Conservation (phyloP, 2,113 vertebrate species). For the Melierax canorus region DNA sequence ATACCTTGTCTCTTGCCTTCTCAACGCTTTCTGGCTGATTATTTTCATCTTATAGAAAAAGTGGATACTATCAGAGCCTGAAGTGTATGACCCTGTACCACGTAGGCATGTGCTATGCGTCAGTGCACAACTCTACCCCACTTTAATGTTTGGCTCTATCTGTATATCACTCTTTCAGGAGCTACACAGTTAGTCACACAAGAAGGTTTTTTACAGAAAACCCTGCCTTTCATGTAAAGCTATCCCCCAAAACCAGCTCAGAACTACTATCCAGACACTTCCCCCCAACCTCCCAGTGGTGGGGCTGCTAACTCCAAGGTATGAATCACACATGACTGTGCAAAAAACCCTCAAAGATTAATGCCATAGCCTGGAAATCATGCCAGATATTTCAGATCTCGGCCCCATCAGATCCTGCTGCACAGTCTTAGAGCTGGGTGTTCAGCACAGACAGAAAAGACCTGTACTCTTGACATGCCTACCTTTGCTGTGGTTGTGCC, state of each 20-base stretch:
- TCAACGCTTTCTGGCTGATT: background rate
- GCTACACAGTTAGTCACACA: background rate
- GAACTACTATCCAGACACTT: background rate
- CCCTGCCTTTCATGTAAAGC: background rate
- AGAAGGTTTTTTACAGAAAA: background rate
- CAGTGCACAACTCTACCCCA: background rate
- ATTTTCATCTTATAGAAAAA: background rate
- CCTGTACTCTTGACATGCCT: background rate
- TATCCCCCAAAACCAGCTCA: background rate
- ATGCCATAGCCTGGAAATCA: background rate
- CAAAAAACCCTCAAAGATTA: background rate
- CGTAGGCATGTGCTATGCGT: background rate
- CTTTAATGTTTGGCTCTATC: background rate
- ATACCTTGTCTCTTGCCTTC: background rate
- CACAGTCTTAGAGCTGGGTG: background rate
- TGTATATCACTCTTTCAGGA: background rate
- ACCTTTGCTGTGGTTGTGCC: background rate
- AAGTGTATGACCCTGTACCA: background rate
- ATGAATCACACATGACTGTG: background rate
- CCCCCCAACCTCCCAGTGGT: fast-evolving
- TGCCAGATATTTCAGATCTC: background rate
- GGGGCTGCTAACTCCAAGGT: background rate
- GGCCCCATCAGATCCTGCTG: background rate
- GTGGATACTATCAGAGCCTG: background rate
- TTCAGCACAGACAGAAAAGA: background rate